A percentile compares a stretch with the other conserved stretches of the same genome.
These are phyloP conservation scores for Oeneis ivallda DNA, from an alignment of 2,888 invertebrate genomes.

Conservation along the genomic window DNA sequence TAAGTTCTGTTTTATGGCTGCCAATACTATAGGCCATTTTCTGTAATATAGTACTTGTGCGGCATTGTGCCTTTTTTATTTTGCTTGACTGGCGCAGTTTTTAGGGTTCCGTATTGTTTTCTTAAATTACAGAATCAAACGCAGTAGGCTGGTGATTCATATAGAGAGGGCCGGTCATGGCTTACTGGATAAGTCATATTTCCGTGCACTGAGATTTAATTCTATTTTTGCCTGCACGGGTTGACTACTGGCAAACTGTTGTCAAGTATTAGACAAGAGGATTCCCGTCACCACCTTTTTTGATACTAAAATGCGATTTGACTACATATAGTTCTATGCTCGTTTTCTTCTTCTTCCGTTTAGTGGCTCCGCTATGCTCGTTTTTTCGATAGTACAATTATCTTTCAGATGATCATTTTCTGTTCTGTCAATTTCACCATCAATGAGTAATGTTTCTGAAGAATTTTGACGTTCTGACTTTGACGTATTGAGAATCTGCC, in stretches of 20 bases:
- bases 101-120: too few relatives aligned
- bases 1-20: too few relatives aligned
- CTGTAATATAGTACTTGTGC: too few relatives aligned
- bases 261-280: not conserved
- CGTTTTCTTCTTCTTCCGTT: too few relatives aligned
- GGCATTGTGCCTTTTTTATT: not conserved
- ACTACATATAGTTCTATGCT: not conserved
- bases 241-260: not conserved
- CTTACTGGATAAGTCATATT: conserved; percentile 41
- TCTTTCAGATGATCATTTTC: too few relatives aligned
- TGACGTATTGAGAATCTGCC: too few relatives aligned
- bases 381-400: too few relatives aligned
- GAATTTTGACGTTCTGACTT: too few relatives aligned
- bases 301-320: not conserved
- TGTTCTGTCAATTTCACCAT: too few relatives aligned
- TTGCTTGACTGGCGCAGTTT: not conserved
- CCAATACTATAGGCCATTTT: too few relatives aligned
- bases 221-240: conserved; percentile 36
- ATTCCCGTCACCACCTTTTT: not conserved
- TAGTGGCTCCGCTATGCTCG: too few relatives aligned
- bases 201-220: conserved; percentile 38
- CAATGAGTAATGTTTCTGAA: too few relatives aligned
- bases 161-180: conserved; percentile 31
- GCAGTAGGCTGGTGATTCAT: conserved; percentile 36
- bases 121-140: not conserved